Evolutionary conservation across 1,140 invertebrate species (phyloP).

Genomic region (Linepithema humile): DNA sequence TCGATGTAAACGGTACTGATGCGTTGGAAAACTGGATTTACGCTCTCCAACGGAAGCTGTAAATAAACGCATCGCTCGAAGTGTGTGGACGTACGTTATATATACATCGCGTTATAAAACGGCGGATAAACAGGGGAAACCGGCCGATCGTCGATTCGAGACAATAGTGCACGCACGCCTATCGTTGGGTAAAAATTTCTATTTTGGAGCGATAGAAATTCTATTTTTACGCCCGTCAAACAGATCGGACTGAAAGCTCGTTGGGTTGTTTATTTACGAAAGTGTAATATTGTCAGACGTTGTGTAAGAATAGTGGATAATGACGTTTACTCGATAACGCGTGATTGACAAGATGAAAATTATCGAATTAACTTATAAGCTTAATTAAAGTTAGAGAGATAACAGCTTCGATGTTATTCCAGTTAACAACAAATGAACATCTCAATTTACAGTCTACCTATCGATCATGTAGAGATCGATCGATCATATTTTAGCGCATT

Average conservation of each 20-base stretch:
- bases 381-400: not conserved
- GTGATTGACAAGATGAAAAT: constrained; percentile 1
- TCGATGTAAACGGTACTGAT: constrained; percentile 73
- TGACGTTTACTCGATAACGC: constrained; percentile 9
- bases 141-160: constrained; percentile 44
- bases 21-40: constrained; percentile 77
- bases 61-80: constrained; percentile 70
- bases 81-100: not conserved
- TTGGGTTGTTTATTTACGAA: not conserved
- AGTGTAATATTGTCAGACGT: not conserved
- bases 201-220: not conserved
- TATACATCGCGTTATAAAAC: constrained; percentile 38
- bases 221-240: not conserved
- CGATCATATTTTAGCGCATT: constrained; percentile 1
- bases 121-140: constrained; percentile 27
- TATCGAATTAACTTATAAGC: not conserved
- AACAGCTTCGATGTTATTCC: not conserved
- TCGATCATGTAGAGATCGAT: not conserved
- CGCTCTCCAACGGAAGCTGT: constrained; percentile 70
- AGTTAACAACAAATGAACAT: not conserved
- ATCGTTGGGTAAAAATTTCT: constrained; percentile 13
- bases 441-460: not conserved
- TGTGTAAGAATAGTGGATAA: not conserved
- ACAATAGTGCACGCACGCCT: constrained; percentile 21
- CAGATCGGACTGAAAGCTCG: not conserved